Conservation (phyloP, 2,888 invertebrate species). For the Trachelus iudaicus region DNA sequence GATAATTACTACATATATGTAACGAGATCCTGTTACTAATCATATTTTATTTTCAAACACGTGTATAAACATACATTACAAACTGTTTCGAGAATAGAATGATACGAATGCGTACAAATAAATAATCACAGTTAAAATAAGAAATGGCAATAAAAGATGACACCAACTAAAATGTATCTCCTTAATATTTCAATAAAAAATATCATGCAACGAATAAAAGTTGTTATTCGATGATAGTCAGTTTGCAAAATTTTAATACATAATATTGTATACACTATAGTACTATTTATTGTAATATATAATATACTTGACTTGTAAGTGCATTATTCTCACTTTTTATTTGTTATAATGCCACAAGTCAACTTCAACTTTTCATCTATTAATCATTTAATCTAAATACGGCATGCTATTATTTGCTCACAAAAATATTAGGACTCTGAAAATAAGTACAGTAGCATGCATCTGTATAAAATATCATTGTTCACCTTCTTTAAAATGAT, state of each 20-base stretch:
- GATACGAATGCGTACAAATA: slow-evolving; percentile 14
- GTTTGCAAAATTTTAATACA: slow-evolving; percentile 8
- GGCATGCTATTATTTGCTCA: not conserved
- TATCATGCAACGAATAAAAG: slow-evolving; percentile 12
- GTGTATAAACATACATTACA: slow-evolving; percentile 4
- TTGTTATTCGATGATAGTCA: not conserved
- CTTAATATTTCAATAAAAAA: slow-evolving; percentile 2
- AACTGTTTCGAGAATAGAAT: slow-evolving; percentile 15
- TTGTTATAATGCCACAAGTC: not conserved
- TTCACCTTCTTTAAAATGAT: not conserved
- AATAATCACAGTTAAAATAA: slow-evolving; percentile 23
- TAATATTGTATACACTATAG: slow-evolving; percentile 7
- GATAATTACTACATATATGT: too few relatives aligned
- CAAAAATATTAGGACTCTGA: not conserved
- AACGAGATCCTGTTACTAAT: not conserved
- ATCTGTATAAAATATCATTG: not conserved
- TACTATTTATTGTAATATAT: not conserved
- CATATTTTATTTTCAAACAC: not conserved
- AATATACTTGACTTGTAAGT: slow-evolving; percentile 8
- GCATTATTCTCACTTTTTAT: not conserved
- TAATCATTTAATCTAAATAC: not conserved
- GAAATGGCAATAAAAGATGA: slow-evolving; percentile 18
- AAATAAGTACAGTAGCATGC: not conserved
- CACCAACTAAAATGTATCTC: not conserved
- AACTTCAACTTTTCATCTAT: not conserved